These are phyloP conservation scores for Patella vulgata DNA, from an alignment of 1,140 invertebrate species.

Conservation along the genomic window DNA sequence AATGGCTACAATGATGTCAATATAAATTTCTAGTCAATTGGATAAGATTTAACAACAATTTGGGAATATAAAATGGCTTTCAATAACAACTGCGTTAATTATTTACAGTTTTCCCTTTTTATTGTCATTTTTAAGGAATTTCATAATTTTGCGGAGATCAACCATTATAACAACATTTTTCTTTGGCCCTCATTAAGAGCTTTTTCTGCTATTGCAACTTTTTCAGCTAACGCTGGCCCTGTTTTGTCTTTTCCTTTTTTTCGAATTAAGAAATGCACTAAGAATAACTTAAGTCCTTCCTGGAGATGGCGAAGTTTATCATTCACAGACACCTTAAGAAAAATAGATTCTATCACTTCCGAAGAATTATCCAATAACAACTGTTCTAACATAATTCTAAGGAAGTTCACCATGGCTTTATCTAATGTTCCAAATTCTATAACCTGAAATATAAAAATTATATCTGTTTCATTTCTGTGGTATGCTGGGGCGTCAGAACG, in stretches of 20 bases:
- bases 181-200: no score
- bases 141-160: no score
- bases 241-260: conserved; percentile 62
- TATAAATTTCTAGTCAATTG: no score
- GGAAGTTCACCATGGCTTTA: conserved; percentile 75
- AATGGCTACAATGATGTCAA: no score
- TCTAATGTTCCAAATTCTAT: conserved; percentile 84
- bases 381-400: conserved; percentile 77
- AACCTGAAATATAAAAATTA: conserved; percentile 70
- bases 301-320: conserved; percentile 78
- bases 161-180: no score
- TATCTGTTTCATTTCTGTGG: no score
- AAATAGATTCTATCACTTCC: conserved; percentile 73
- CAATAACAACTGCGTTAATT: no score
- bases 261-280: conserved; percentile 81
- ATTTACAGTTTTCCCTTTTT: no score
- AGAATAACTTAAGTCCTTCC: conserved; percentile 81
- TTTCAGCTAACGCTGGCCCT: conserved; percentile 15
- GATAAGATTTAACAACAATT: no score
- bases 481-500: no score
- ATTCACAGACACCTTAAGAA: conserved; percentile 74
- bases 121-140: no score
- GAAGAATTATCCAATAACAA: conserved; percentile 73
- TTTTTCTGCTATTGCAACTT: conserved; percentile 11
- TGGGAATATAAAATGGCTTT: no score